These are phyloP conservation scores for Columba livia DNA, from an alignment of 2,113 vertebrate genomes.

Conservation along the genomic window DNA sequence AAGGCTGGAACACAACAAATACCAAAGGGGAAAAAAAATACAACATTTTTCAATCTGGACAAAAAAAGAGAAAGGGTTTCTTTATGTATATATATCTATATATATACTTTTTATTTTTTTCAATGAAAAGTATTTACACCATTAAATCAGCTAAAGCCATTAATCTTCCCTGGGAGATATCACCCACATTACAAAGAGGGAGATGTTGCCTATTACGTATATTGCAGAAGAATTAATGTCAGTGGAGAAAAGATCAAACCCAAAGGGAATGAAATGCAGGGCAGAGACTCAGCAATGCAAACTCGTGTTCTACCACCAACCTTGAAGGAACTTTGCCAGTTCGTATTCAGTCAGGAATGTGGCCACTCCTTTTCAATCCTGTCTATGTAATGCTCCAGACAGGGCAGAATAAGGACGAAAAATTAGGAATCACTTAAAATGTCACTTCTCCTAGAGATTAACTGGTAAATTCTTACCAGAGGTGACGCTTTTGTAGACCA, in stretches of 20 bases:
- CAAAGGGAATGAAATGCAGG: not conserved
- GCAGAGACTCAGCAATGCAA: not conserved
- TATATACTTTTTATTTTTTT: not conserved
- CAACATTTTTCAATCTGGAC: not conserved
- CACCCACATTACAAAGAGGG: not conserved
- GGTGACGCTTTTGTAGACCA: not conserved
- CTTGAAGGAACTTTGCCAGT: not conserved
- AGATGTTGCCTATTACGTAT: not conserved
- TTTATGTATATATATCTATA: not conserved
- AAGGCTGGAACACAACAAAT: not conserved
- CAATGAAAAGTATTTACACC: not conserved
- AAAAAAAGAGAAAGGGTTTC: not conserved
- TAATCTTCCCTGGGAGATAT: constrained; percentile 10
- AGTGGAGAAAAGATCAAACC: not conserved
- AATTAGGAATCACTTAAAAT: not conserved
- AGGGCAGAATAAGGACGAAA: not conserved
- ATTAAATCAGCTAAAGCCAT: constrained; percentile 14
- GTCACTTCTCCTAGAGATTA: not conserved
- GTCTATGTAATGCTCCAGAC: not conserved
- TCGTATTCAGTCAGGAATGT: not conserved
- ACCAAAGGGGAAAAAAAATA: not conserved
- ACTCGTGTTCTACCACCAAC: not conserved
- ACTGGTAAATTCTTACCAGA: not conserved
- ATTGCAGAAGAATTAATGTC: constrained; percentile 29
- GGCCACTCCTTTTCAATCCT: not conserved